These are phyloP conservation scores for Pantala flavescens DNA, from an alignment of 1,140 invertebrate genomes.

Conservation along the genomic window DNA sequence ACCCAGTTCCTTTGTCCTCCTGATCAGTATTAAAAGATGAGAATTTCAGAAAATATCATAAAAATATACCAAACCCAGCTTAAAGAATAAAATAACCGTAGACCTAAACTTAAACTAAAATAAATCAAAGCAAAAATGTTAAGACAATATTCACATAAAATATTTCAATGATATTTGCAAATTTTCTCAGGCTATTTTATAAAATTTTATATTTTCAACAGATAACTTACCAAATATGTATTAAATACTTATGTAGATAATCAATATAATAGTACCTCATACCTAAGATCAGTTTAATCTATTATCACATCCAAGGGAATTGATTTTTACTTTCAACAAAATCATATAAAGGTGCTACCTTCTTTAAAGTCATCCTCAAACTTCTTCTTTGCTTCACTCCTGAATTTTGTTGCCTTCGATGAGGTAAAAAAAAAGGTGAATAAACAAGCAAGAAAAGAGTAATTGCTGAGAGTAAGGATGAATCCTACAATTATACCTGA, in stretches of 20 bases:
- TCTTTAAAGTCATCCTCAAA: conserved; percentile 73
- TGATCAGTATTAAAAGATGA: conserved; percentile 30
- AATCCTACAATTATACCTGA: conserved; percentile 64
- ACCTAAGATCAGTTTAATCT: too few relatives aligned
- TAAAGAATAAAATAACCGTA: not conserved
- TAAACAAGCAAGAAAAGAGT: conserved; percentile 61
- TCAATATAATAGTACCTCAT: too few relatives aligned
- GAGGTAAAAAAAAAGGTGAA: conserved; percentile 70
- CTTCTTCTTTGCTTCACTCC: conserved; percentile 53
- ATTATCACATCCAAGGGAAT: too few relatives aligned
- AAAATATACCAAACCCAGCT: not conserved
- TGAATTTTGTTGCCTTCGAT: conserved; percentile 73
- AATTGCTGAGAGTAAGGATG: conserved; percentile 66
- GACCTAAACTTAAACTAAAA: too few relatives aligned
- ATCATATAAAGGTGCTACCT: conserved; percentile 37
- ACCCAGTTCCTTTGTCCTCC: conserved; percentile 81
- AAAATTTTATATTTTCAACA: too few relatives aligned
- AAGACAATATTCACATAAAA: too few relatives aligned
- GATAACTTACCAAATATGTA: too few relatives aligned
- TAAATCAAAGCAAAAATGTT: too few relatives aligned
- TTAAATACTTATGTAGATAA: too few relatives aligned
- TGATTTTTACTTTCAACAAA: too few relatives aligned
- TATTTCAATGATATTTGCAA: too few relatives aligned
- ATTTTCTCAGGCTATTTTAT: too few relatives aligned
- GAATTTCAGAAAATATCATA: conserved; percentile 12